Evolutionary conservation across 2,797 vertebrate genomes (phyloP).

Genomic region (Botia almorhae): DNA sequence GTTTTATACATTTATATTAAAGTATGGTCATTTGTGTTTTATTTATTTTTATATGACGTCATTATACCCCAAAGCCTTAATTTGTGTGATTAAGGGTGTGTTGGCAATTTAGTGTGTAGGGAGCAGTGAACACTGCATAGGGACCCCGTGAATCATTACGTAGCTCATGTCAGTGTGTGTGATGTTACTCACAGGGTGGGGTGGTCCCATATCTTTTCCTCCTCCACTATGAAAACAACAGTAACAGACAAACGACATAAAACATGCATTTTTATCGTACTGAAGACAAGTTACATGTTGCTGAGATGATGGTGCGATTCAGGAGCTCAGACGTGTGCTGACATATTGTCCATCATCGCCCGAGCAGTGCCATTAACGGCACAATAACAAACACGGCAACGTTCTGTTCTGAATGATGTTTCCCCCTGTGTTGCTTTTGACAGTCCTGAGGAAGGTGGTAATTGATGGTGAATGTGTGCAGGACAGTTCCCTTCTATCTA

Average conservation of each 20-base stretch:
- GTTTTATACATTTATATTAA: background rate
- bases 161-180: background rate
- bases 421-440: slow-evolving; percentile 52
- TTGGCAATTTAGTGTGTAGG: background rate
- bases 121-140: background rate
- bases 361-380: slow-evolving; percentile 59
- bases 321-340: slow-evolving; percentile 59
- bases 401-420: slow-evolving; percentile 56
- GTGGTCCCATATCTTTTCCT: slow-evolving; percentile 37
- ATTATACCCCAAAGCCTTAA: background rate
- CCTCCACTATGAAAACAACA: slow-evolving; percentile 20
- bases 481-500: slow-evolving; percentile 61
- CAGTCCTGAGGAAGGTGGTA: slow-evolving; percentile 52
- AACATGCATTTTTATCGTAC: slow-evolving; percentile 9
- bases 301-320: slow-evolving; percentile 33
- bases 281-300: slow-evolving; percentile 19
- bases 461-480: slow-evolving; percentile 62
- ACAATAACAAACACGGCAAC: slow-evolving; percentile 68
- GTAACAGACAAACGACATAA: slow-evolving; percentile 8
- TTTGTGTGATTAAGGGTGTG: background rate
- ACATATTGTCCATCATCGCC: slow-evolving; percentile 55
- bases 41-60: no score
- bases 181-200: slow-evolving; percentile 12
- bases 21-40: background rate
- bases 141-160: background rate